phyloP scores from a whole-genome alignment of 2,888 invertebrate species.

The Eremobia ochroleuca region DNA sequence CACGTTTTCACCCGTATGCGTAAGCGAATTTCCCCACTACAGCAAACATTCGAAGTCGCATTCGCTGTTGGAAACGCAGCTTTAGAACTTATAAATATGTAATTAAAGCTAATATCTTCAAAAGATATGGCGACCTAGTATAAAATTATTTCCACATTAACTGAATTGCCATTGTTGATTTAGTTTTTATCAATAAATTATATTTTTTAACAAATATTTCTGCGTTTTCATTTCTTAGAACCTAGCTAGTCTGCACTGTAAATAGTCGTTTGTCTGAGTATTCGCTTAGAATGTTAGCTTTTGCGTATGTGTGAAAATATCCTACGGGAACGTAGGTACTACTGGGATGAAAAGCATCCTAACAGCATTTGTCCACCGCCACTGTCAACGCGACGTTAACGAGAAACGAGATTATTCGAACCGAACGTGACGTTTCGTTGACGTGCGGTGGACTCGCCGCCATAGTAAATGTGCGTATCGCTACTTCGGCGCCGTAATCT shows the following conservation, averaged over 20 bases:
- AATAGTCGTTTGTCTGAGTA: neutral
- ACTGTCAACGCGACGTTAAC: neutral
- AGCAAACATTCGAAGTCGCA: slow-evolving; percentile 11
- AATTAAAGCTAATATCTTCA: slow-evolving; percentile 76
- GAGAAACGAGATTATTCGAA: neutral
- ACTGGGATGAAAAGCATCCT: neutral
- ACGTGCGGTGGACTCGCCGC: neutral
- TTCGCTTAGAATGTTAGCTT: neutral
- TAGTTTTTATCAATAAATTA: slow-evolving; percentile 84
- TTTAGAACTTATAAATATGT: slow-evolving; percentile 66
- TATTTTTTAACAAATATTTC: slow-evolving; percentile 75
- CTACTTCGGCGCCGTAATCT: neutral
- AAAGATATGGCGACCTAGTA: slow-evolving; percentile 78
- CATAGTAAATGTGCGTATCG: neutral
- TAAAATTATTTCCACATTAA: slow-evolving; percentile 72
- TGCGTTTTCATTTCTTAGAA: slow-evolving; percentile 28
- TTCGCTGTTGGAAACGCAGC: slow-evolving; percentile 25
- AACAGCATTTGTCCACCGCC: neutral
- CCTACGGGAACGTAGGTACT: neutral
- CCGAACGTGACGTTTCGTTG: neutral
- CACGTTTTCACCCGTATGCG: too few species aligned
- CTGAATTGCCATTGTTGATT: slow-evolving; percentile 86
- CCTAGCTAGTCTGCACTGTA: neutral
- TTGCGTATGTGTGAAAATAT: neutral
- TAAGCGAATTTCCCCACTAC: neutral